phyloP scores from a whole-genome alignment of 2,888 invertebrate species.

The Catocala nupta region DNA sequence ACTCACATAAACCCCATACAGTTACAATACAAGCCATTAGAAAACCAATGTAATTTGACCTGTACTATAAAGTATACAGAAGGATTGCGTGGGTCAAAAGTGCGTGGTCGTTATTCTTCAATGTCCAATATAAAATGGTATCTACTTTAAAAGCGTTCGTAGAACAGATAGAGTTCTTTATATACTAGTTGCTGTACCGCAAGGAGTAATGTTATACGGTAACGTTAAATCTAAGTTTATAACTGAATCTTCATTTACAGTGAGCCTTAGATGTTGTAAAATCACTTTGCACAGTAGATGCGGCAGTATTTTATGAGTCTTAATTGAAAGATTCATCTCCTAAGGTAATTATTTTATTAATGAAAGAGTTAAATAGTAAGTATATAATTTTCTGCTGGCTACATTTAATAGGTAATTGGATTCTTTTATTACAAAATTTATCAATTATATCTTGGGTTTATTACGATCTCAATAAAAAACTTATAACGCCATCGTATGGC shows the following conservation, averaged over 20 bases:
- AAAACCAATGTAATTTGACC: conserved; percentile 61
- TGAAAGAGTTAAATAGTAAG: conserved; percentile 8
- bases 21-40: conserved; percentile 62
- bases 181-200: conserved; percentile 65
- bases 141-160: conserved; percentile 45
- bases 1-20: conserved; percentile 60
- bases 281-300: conserved; percentile 41
- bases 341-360: conserved; percentile 25
- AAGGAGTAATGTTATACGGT: conserved; percentile 74
- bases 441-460: conserved; percentile 1
- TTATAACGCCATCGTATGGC: too few species aligned
- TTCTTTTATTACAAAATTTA: conserved; percentile 10
- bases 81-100: conserved; percentile 60
- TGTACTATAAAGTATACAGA: conserved; percentile 56
- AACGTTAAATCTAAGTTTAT: conserved; percentile 74
- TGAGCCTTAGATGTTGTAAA: conserved; percentile 55
- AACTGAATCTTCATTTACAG: conserved; percentile 72
- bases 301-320: conserved; percentile 29
- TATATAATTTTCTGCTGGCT: conserved; percentile 4
- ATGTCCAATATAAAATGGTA: conserved; percentile 58
- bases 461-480: too few species aligned
- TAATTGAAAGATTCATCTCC: conserved; percentile 20
- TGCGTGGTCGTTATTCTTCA: conserved; percentile 63
- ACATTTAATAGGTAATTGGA: conserved; percentile 12
- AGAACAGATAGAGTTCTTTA: conserved; percentile 53